Evolutionary conservation across 1,140 invertebrate species (phyloP).

Genomic region (Cryptotermes secundus): DNA sequence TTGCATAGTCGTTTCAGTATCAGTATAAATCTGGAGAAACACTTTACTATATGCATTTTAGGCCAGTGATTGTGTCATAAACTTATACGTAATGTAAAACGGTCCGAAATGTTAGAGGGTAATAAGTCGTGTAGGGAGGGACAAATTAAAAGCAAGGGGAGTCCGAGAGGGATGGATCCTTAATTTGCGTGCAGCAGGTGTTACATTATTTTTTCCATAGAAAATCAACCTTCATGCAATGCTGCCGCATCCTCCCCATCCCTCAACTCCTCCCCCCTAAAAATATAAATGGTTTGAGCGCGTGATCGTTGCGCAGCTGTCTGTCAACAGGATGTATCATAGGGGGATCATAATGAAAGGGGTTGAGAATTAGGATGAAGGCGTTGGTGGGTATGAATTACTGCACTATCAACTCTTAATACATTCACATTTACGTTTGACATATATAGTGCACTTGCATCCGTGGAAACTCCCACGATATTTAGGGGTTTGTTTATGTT

Average conservation of each 20-base stretch:
- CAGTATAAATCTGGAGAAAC: no score
- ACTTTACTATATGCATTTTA: no score
- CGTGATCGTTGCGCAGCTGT: constrained; percentile 1
- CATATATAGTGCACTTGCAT: not conserved
- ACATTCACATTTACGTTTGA: not conserved
- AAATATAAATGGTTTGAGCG: not conserved
- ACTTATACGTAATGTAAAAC: no score
- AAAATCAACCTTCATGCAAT: not conserved
- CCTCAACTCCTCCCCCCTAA: not conserved
- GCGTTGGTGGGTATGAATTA: not conserved
- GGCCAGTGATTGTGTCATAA: no score
- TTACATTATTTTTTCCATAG: not conserved
- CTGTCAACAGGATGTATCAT: constrained; percentile 11
- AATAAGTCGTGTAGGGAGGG: not conserved
- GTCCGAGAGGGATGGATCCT: not conserved
- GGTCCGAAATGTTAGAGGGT: not conserved
- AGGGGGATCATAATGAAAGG: not conserved
- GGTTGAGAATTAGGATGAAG: not conserved
- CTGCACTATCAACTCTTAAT: constrained; percentile 12
- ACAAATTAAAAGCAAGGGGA: not conserved
- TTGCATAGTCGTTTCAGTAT: no score
- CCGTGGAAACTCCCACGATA: not conserved
- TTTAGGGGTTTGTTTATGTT: not conserved
- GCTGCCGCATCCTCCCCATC: not conserved
- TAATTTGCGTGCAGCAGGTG: constrained; percentile 17